Evolutionary conservation across 1,140 invertebrate genomes (phyloP), one percentile per base, ranked within the genome.

Genomic region (Bilobella aurantiaca): DNA sequence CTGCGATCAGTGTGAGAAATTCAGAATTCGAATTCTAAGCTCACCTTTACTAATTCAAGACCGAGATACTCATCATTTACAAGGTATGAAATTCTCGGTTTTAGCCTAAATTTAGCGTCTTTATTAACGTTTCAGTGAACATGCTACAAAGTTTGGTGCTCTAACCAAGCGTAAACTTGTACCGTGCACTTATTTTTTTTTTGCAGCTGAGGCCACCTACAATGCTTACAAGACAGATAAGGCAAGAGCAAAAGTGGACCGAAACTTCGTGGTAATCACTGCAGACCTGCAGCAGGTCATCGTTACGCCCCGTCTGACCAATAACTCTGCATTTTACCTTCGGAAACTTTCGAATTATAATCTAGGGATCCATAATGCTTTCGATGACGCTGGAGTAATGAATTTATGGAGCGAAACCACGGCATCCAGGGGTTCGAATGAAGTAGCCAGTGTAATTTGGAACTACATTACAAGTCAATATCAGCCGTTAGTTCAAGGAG

Each of bases 351-450:
- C 62, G 27, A 62, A 64, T 23, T 63, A 72, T 59, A 69, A 73
- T 28, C 42, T 63, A n/a, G 63, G 66, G 1, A 57, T 31, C 34
- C 27, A 28, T 31, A 53, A 37, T n/a, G 42, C 61, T 18, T 31
- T 3, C 8, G 29, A 46, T 8, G 28, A 32, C 30, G 14, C 2
- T 25, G 16, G 2, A n/a, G 3, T 3, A 8, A 71, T 71, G 69
- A 56, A 58, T 23, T 29, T 71, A 21, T 71, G 70, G 70, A 62
- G 71, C 61, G 70, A 71, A 62, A 58, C 30, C 8, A 29, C 58
- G 1, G 69, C 27, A 12, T 64, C 63, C 29, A 56, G 70, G 47
- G 70, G 70, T 2, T 64, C 70, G 2, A 58, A 32, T n/a, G 70
- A 71, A 32, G 66, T 71, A 29, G 32, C 59, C 21, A 70, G 67